Conservation (phyloP, 2,888 invertebrate species). For the Himalopsyche kuldschensis region DNA sequence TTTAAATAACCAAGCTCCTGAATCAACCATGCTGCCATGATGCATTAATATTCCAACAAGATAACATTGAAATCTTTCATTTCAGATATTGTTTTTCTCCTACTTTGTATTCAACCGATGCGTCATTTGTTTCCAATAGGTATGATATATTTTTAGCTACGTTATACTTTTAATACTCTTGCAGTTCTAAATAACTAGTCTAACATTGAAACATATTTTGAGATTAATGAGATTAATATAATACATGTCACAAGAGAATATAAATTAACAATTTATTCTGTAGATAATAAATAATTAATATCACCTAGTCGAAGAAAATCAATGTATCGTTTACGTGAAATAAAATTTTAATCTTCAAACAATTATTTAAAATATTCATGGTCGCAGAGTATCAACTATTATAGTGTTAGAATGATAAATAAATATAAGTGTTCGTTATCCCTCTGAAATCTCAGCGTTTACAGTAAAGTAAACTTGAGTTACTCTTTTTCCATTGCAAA, state of each 20-base stretch:
- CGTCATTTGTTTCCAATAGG: background rate
- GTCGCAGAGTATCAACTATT: background rate
- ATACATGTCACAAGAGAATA: no score
- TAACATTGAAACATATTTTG: background rate
- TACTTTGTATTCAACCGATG: constrained; percentile 36
- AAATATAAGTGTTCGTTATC: background rate
- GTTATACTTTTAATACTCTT: constrained; percentile 13
- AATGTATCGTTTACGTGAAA: no score
- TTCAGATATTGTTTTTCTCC: constrained; percentile 35
- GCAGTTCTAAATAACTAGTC: background rate
- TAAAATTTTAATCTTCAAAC: no score
- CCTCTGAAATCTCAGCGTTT: background rate
- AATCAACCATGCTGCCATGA: constrained; percentile 27
- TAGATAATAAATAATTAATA: no score
- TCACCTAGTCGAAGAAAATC: no score
- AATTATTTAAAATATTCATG: no score
- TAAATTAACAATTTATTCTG: no score
- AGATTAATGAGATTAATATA: background rate
- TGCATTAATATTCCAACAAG: constrained; percentile 27
- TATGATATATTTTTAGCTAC: background rate
- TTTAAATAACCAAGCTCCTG: background rate
- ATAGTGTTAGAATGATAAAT: background rate
- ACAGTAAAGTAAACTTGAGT: background rate
- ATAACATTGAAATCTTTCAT: constrained; percentile 32
- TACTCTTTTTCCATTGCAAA: background rate